These are phyloP conservation scores for Sminthurinus signatus DNA, from an alignment of 1,140 invertebrate species.

Conservation along the genomic window DNA sequence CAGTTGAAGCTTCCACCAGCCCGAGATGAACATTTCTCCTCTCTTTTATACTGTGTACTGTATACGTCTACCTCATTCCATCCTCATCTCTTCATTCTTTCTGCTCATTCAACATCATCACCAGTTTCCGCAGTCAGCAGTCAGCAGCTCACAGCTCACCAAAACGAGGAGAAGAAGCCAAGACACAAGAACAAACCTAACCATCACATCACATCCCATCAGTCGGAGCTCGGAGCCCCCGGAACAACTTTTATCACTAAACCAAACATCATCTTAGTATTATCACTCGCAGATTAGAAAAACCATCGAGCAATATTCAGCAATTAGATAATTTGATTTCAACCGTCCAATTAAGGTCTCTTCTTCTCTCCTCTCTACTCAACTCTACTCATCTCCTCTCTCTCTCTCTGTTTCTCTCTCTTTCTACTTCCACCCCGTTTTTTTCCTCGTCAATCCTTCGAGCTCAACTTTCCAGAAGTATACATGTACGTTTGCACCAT, in stretches of 20 bases:
- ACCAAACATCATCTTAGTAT: slow-evolving; percentile 43
- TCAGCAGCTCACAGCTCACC: too few species aligned
- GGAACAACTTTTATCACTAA: slow-evolving; percentile 34
- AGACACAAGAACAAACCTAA: neutral
- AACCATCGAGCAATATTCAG: slow-evolving; percentile 41
- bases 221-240: neutral
- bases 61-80: neutral
- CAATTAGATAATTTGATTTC: slow-evolving; percentile 44
- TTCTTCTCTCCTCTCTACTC: neutral
- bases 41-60: too few species aligned
- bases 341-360: slow-evolving; percentile 41
- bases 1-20: slow-evolving; percentile 13
- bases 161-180: neutral
- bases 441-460: neutral
- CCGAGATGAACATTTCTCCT: neutral
- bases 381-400: neutral
- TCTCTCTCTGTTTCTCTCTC: slow-evolving; percentile 8
- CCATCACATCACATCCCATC: too few species aligned
- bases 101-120: neutral
- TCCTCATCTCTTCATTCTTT: neutral
- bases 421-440: neutral
- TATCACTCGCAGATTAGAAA: slow-evolving; percentile 43
- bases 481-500: too few species aligned
- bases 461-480: too few species aligned
- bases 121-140: too few species aligned